Base-by-base conservation (phyloP, 2,888 invertebrate genomes). In the Sphaeridia pumilis region DNA sequence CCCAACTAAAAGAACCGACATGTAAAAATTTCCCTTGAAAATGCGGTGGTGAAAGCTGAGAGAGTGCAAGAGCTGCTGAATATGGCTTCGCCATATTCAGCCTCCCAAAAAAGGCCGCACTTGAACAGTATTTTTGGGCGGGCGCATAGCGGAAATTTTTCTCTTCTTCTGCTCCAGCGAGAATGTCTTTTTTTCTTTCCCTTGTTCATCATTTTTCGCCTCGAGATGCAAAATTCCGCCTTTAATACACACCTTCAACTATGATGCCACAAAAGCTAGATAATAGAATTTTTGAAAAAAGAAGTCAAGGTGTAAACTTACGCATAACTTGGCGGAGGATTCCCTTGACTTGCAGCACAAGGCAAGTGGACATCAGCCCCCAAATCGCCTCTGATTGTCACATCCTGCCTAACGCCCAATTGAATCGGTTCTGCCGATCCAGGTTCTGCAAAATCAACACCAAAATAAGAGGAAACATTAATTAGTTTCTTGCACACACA, bases 281-380 rank as follows among this genome's bases (percentile, higher is more conserved):
- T 31, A 43, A 28, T 21, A 22, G 24, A 31, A 44, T 14, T 36
- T 36, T 44, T 20, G 46, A 46, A 46, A 47, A 26, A 22, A 44
- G 42, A 46, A 55, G 44, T 27, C 21, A 53, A 12, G 56, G 45
- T 44, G 42, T 22, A 48, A 42, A 68, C 73, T 74, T 69, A 82
- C 82, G 83, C 80, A 73, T 84, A 85, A 57, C 78, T 80, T 54
- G 86, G 85, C 53, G 86, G 85, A 55, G 84, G 81, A 3, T 85
- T 85, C 76, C 83, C 82, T 59, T 84, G 85, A 71, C 85, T 84
- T 50, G 85, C 84, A 27, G 82, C 82, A 70, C 85, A 86, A 43
- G 85, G 82, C 63, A 86, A 71, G 62, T 80, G 80, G 65, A 83
- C 80, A 69, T 83, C 82, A 57, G 81, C 82, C 34, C 85, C 84